These are phyloP conservation scores for Calliopum simillimum DNA, from an alignment of 2,888 invertebrate species.

Conservation along the genomic window DNA sequence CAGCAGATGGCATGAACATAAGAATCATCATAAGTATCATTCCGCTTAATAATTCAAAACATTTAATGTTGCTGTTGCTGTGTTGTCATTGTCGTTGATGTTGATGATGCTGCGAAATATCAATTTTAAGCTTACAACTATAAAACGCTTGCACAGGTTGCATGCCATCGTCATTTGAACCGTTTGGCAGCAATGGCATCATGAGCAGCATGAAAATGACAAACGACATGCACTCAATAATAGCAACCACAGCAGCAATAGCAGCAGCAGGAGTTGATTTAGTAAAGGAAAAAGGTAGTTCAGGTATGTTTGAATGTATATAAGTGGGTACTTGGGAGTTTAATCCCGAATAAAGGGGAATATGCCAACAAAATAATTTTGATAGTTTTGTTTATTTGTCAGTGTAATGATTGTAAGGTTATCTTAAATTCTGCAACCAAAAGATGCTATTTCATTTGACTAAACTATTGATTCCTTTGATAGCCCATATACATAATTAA, in stretches of 20 bases:
- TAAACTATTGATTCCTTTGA: too few relatives aligned
- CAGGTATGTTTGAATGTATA: too few relatives aligned
- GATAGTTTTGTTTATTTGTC: too few relatives aligned
- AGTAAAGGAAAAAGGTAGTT: not conserved
- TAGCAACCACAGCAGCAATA: not conserved
- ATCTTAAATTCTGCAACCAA: too few relatives aligned
- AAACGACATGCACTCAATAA: not conserved
- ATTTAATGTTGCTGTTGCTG: slow-evolving; percentile 12
- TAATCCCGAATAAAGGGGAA: too few relatives aligned
- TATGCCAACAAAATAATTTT: too few relatives aligned
- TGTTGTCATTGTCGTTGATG: slow-evolving; percentile 1
- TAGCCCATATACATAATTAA: too few relatives aligned
- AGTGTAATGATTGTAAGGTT: too few relatives aligned
- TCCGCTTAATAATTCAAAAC: slow-evolving; percentile 16
- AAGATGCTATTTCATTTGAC: too few relatives aligned
- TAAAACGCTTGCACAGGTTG: not conserved
- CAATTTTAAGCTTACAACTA: slow-evolving; percentile 8
- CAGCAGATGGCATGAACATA: slow-evolving; percentile 1
- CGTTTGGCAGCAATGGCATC: not conserved
- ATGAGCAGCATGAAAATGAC: slow-evolving; percentile 10
- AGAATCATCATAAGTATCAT: slow-evolving; percentile 17
- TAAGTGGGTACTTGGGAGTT: too few relatives aligned
- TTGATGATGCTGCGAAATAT: slow-evolving; percentile 21
- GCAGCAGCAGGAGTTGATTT: not conserved
- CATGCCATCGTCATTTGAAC: not conserved